Percentiles rank a stretch among this genome's conserved stretches.
Evolutionary conservation across 2,888 invertebrate species (phyloP).

Genomic region (Drosophila rellima): DNA sequence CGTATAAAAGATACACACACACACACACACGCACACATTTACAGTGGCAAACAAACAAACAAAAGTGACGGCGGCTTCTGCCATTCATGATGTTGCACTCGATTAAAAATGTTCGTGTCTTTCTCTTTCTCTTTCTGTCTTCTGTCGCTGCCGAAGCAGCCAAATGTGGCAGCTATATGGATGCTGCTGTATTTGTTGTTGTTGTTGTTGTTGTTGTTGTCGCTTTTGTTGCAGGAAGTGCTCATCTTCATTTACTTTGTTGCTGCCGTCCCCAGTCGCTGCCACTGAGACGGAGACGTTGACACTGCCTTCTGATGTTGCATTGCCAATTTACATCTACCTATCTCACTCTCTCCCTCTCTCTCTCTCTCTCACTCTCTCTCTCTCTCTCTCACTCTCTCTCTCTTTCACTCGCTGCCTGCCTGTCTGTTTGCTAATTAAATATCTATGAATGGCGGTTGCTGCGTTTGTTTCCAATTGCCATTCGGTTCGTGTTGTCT

Average conservation of each 20-base stretch:
- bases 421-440: slow-evolving; percentile 71
- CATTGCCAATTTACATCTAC: slow-evolving; percentile 75
- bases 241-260: slow-evolving; percentile 81
- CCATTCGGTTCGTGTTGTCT: slow-evolving; percentile 16
- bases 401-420: slow-evolving; percentile 10
- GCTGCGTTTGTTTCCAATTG: slow-evolving; percentile 55
- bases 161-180: slow-evolving; percentile 24
- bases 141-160: slow-evolving; percentile 1
- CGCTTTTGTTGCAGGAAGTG: slow-evolving; percentile 79
- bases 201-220: slow-evolving; percentile 57
- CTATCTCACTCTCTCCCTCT: slow-evolving; percentile 6
- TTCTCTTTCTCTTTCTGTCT: too few species aligned
- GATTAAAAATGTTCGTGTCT: slow-evolving; percentile 77
- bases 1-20: slow-evolving; percentile 76
- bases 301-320: slow-evolving; percentile 36
- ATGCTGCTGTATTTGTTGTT: slow-evolving; percentile 38
- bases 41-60: slow-evolving; percentile 55
- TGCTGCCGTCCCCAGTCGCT: slow-evolving; percentile 41
- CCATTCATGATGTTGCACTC: slow-evolving; percentile 81
- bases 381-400: slow-evolving; percentile 4
- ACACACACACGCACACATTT: slow-evolving; percentile 32
- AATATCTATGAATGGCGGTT: slow-evolving; percentile 82
- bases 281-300: slow-evolving; percentile 27
- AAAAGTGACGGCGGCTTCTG: slow-evolving; percentile 67
- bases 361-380: slow-evolving; percentile 14